A percentile compares a stretch with the other conserved stretches of the same genome.
phyloP scores from a whole-genome alignment of 1,140 invertebrate genomes.

The Alviniconcha marisindica region DNA sequence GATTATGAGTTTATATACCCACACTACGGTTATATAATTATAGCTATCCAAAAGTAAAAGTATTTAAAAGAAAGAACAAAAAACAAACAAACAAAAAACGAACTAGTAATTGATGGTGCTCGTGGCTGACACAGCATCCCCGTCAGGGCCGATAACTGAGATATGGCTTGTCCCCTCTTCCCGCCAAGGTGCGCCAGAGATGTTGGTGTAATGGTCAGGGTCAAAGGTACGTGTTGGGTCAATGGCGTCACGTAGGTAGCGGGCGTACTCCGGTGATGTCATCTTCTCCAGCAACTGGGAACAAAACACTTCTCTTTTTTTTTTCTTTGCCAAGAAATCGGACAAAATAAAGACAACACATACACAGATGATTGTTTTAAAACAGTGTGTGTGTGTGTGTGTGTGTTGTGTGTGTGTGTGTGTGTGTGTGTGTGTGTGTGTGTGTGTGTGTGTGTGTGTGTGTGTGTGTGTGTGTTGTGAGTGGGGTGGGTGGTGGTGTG shows the following conservation, averaged over 20 bases:
- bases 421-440: no score
- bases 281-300: slow-evolving; percentile 81
- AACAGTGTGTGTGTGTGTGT: no score
- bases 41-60: not conserved
- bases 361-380: no score
- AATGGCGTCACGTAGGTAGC: slow-evolving; percentile 80
- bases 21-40: no score
- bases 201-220: slow-evolving; percentile 55
- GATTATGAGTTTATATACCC: no score
- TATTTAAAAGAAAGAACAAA: slow-evolving; percentile 3
- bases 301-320: no score
- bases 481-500: no score
- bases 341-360: no score
- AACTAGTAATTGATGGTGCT: slow-evolving; percentile 88
- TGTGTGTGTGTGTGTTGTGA: no score
- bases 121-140: slow-evolving; percentile 94
- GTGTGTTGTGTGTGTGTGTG: no score
- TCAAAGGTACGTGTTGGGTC: slow-evolving; percentile 83
- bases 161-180: slow-evolving; percentile 91
- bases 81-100: slow-evolving; percentile 74
- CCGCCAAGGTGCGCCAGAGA: slow-evolving; percentile 33
- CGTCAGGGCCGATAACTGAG: slow-evolving; percentile 88
- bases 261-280: slow-evolving; percentile 81
- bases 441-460: no score
- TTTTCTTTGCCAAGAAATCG: no score